Base-by-base conservation (phyloP, 2,113 vertebrate species). In the Hystrix cristata region DNA sequence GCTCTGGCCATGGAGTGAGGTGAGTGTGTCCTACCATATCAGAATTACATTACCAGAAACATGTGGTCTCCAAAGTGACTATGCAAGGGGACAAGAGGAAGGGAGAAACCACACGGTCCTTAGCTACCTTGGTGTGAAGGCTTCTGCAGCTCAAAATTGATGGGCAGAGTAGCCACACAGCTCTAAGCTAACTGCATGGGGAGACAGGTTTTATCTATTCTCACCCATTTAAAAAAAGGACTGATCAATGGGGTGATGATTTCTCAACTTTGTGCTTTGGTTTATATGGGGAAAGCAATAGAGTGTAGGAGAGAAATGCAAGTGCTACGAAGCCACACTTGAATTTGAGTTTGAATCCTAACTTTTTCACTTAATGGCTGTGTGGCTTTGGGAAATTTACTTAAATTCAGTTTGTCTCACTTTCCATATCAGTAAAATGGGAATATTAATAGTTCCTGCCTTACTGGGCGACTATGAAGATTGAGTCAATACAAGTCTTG, bases 351-450 rank as follows among this genome's bases (percentile, higher is more conserved):
- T 57, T 74, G 57, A 72, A 65, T 85, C 0, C 25, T 60, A 79
- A 9, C 29, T 79, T 46, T 85, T 71, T 76, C 31, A 38, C 8
- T 80, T 72, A 21, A 46, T 64, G 62, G 10, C 34, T n/a, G 12
- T 43, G 23, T 82, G 67, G 43, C 27, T 43, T 14, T 60, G 34
- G 46, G 7, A 53, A 84, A 62, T 13, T 31, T 87, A 62, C 15
- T 60, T 85, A 90, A 71, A 76, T 3, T 90, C 29, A 13, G 46
- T 31, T 31, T 48, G 2, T 29, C 5, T 65, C n/a, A 57, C 10
- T 91, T 88, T 59, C 38, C 84, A 11, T 64, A 64, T 55, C 60
- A 95, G 31, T 19, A 55, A 96, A 92, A 48, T 72, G 31, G 31
- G 19, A 92, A 69, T 83, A 67, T 82, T 53, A 67, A 48, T 31